These are phyloP conservation scores for Orthonychiurus folsomi DNA, from an alignment of 2,888 invertebrate species.

Conservation along the genomic window DNA sequence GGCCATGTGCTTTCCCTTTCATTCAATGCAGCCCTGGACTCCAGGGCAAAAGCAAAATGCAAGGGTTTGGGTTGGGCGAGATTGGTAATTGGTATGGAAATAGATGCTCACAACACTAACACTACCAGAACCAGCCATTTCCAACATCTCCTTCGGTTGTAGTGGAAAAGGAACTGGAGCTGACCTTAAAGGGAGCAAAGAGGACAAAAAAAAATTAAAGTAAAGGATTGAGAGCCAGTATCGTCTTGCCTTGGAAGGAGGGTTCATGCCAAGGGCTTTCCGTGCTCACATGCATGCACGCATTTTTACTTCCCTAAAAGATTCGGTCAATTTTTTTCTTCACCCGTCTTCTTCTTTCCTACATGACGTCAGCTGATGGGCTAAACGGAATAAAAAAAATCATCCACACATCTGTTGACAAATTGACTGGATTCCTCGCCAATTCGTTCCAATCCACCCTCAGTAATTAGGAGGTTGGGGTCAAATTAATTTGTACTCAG, in stretches of 20 bases:
- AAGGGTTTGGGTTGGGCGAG: no score
- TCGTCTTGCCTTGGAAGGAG: neutral
- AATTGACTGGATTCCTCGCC: slow-evolving; percentile 30
- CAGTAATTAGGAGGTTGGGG: neutral
- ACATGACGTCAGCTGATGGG: slow-evolving; percentile 18
- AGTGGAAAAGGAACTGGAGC: neutral
- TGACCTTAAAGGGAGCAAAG: neutral
- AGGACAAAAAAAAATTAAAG: neutral
- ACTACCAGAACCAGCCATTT: no score
- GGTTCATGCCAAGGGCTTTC: slow-evolving; percentile 2
- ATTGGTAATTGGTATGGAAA: no score
- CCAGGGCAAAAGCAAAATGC: no score
- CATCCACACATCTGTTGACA: slow-evolving; percentile 36
- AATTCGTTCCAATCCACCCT: slow-evolving; percentile 12
- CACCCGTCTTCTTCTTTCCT: neutral
- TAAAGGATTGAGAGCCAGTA: neutral
- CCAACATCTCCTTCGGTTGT: no score
- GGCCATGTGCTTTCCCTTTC: neutral
- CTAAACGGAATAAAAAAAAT: neutral
- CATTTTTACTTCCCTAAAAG: slow-evolving; percentile 14
- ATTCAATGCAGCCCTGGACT: neutral
- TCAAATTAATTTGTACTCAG: neutral
- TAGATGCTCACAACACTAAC: no score
- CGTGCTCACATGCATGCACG: neutral
- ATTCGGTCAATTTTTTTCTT: slow-evolving; percentile 19